Conservation (phyloP, 92 coral and sea anemone species). For the Galaxea fascicularis region DNA sequence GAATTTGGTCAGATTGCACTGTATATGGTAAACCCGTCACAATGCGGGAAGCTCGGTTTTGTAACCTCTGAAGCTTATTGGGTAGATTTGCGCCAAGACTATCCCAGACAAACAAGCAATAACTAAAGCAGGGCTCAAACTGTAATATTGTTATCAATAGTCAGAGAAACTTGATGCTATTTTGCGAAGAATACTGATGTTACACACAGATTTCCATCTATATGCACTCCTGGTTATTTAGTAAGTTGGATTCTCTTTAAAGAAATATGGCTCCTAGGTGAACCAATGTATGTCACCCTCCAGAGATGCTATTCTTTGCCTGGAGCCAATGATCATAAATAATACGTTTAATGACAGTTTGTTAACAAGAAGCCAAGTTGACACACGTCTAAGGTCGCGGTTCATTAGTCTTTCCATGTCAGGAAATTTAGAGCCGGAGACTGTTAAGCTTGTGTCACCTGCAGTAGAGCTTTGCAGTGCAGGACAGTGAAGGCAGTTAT, state of each 20-base stretch:
- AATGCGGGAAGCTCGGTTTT: slow-evolving; percentile 43
- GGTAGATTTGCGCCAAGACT: slow-evolving; percentile 5
- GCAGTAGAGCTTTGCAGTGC: not conserved
- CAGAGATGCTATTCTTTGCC: no score
- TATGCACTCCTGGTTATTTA: no score
- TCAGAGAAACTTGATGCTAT: no score
- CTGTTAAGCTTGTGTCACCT: not conserved
- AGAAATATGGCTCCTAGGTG: not conserved
- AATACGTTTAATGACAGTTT: no score
- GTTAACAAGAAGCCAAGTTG: not conserved
- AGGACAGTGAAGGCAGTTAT: not conserved
- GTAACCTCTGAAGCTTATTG: no score
- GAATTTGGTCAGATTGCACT: no score
- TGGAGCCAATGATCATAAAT: no score
- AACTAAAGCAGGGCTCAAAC: no score
- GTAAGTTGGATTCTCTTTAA: not conserved
- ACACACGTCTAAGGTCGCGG: not conserved
- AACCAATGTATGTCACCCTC: no score
- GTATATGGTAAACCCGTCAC: slow-evolving; percentile 29
- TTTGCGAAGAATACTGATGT: no score
- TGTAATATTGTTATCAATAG: no score
- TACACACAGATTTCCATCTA: no score
- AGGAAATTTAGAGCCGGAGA: not conserved
- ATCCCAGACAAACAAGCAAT: slow-evolving; percentile 26
- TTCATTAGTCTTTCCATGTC: not conserved